Evolutionary conservation across 2,797 vertebrate genomes (phyloP).

Genomic region (Argya squamiceps): DNA sequence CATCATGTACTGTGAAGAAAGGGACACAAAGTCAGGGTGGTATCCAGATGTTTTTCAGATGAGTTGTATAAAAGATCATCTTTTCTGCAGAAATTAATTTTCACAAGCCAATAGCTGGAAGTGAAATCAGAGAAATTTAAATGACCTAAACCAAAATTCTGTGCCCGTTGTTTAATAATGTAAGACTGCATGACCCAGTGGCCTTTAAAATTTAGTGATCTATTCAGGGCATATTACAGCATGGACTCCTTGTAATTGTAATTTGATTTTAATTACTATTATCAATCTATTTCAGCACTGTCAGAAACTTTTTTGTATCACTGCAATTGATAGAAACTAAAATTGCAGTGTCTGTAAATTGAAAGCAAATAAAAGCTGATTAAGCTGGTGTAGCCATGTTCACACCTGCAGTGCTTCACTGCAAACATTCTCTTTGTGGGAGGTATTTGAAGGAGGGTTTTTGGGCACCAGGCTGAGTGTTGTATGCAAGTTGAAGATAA

Average conservation of each 20-base stretch:
- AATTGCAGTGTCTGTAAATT: neutral
- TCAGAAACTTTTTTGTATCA: neutral
- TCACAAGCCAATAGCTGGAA: neutral
- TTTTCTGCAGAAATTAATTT: neutral
- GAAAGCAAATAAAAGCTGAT: neutral
- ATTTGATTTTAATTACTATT: neutral
- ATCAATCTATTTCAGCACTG: neutral
- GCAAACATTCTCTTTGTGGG: neutral
- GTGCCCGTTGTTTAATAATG: neutral
- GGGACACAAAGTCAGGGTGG: neutral
- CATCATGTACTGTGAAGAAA: accelerated
- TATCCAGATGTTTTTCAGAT: neutral
- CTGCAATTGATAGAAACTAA: neutral
- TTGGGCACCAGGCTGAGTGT: neutral
- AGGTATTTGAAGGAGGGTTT: neutral
- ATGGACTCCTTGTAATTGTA: neutral
- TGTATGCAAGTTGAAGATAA: neutral
- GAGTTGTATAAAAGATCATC: neutral
- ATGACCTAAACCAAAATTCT: neutral
- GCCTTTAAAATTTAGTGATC: slow-evolving; percentile 18
- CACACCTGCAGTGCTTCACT: neutral
- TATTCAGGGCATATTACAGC: neutral
- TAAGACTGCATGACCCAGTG: neutral
- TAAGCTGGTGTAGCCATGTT: neutral
- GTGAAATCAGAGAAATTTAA: slow-evolving; percentile 8